Evolutionary conservation across 1,140 invertebrate species (phyloP).

Genomic region (Lucilia cuprina): DNA sequence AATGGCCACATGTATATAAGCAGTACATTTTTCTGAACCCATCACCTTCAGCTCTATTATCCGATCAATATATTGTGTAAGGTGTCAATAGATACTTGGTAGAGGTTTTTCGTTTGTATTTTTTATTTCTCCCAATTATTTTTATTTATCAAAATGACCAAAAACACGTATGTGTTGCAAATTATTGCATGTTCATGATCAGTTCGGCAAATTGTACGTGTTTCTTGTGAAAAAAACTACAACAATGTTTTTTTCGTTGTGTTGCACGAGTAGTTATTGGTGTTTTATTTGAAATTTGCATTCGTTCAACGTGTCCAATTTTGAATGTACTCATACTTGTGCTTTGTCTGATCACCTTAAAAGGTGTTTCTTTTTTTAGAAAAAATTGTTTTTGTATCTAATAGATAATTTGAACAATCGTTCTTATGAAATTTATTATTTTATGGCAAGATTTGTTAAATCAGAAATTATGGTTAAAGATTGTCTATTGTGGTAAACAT

Average conservation of each 20-base stretch:
- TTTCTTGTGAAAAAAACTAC: neutral
- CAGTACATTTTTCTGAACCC: too few species aligned
- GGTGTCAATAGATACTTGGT: neutral
- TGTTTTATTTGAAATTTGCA: neutral
- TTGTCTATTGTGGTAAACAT: too few species aligned
- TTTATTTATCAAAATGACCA: neutral
- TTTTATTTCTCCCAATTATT: neutral
- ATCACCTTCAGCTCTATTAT: too few species aligned
- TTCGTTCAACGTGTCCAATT: conserved; percentile 10
- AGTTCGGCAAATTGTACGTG: neutral
- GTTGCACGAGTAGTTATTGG: neutral
- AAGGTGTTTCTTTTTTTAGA: too few species aligned
- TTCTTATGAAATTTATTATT: too few species aligned
- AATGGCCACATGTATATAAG: too few species aligned
- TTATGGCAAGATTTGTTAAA: too few species aligned
- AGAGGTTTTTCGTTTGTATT: neutral
- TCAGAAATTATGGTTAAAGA: too few species aligned
- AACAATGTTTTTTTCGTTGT: neutral
- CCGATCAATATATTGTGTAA: neutral
- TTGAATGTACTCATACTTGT: neutral
- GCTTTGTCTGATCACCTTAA: neutral
- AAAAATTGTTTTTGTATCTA: too few species aligned
- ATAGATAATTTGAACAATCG: too few species aligned
- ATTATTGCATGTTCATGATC: conserved; percentile 11
- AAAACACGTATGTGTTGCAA: neutral